Evolutionary conservation across 35 echinoderm and acorn worm genomes (phyloP), one percentile per base, ranked within the genome.

Genomic region (Apostichopus japonicus): DNA sequence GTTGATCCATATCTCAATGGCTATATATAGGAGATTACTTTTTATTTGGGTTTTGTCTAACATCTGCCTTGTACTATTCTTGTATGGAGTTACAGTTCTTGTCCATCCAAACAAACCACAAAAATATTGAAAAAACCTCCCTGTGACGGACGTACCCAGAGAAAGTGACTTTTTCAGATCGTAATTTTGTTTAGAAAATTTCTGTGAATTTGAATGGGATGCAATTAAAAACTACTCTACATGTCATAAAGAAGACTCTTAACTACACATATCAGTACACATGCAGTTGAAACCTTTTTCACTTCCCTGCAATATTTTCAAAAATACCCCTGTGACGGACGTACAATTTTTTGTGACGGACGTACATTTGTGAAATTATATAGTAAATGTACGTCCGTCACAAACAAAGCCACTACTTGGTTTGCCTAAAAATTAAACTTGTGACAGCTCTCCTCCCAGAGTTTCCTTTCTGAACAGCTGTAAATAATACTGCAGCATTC

Each of bases 111-210:
- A 63, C 7, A 63, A 86, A 86, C 83, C 15, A 86, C 58, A 21
- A 86, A 86, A 86, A 86, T 86, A 86, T 58, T 59, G 8, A 5
- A 23, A 58, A 58, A 86, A 86, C 53, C 17, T 19, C 83, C 83
- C 58, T 86, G 83, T 86, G 83, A 86, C 83, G 83, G 83, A 86
- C 83, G 83, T 86, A 86, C 54, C 54, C 83, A 86, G 53, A 86
- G 58, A 86, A 86, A 86, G 83, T 86, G 54, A 86, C 55, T 86
- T 86, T 86, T 86, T 86, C 55, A 6, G 55, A 56, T 58, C 22
- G 53, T 58, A 58, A 56, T 86, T 86, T 59, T 86, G 0, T 86
- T 86, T 63, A 58, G 23, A 63, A 56, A 58, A 86, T 86, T 86
- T 63, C 83, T 86, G 83, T 86, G 83, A 86, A 15, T 86, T 86